Conservation (phyloP, 2,888 invertebrate genomes). For the Blastobasis lacticolella region DNA sequence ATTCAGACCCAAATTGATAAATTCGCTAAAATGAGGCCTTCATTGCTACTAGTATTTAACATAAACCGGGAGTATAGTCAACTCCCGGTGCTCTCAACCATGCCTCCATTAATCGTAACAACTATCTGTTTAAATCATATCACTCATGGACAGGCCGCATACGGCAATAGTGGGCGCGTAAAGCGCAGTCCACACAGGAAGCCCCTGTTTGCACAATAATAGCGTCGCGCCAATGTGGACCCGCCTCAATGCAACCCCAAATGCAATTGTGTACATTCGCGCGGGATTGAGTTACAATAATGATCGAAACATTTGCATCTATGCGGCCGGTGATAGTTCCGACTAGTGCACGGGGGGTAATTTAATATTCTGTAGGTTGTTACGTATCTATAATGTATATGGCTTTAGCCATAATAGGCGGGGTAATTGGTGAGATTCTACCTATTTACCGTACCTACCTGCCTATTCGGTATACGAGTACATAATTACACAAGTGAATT, state of each 20-base stretch:
- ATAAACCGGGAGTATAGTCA: too few species aligned
- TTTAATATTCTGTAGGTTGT: too few species aligned
- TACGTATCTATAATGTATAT: too few species aligned
- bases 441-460: too few species aligned
- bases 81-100: too few species aligned
- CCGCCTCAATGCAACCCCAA: constrained; percentile 60
- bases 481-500: too few species aligned
- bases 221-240: constrained; percentile 36
- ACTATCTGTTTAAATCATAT: not conserved
- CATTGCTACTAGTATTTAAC: not conserved
- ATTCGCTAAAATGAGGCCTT: not conserved
- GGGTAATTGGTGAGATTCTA: too few species aligned
- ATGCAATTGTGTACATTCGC: constrained; percentile 70
- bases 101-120: not conserved
- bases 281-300: constrained; percentile 67
- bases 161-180: constrained; percentile 19
- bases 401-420: too few species aligned
- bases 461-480: too few species aligned
- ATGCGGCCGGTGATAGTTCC: constrained; percentile 25
- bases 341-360: constrained; percentile 8
- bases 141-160: not conserved
- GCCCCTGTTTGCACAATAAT: constrained; percentile 62
- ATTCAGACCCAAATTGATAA: not conserved
- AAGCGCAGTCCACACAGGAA: constrained; percentile 39
- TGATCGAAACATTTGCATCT: constrained; percentile 62